These are phyloP conservation scores for Erebia epiphron DNA, from an alignment of 2,888 invertebrate genomes.

Conservation along the genomic window DNA sequence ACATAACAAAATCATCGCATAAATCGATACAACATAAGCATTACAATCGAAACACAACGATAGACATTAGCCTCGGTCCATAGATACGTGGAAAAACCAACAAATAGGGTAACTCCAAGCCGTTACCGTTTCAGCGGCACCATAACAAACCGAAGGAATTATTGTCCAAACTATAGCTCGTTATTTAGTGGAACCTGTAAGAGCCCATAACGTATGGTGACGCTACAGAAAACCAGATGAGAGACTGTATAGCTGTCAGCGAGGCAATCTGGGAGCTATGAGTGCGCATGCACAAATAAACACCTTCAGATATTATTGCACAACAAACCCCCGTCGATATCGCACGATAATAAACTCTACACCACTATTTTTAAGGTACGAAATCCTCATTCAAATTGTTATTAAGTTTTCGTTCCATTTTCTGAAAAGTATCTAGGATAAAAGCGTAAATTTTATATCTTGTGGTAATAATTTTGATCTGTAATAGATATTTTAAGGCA, in stretches of 20 bases:
- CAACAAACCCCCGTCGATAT: background rate
- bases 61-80: constrained; percentile 41
- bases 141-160: constrained; percentile 64
- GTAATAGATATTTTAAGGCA: constrained; percentile 15
- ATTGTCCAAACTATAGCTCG: constrained; percentile 53
- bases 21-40: constrained; percentile 11
- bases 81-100: constrained; percentile 32
- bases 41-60: constrained; percentile 28
- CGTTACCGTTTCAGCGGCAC: constrained; percentile 40
- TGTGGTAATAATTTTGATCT: constrained; percentile 20
- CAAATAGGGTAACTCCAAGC: constrained; percentile 32
- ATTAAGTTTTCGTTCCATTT: constrained; percentile 13
- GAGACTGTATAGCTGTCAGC: constrained; percentile 57
- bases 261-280: constrained; percentile 29
- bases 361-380: background rate
- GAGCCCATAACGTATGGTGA: constrained; percentile 67
- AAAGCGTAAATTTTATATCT: constrained; percentile 15
- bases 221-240: constrained; percentile 66
- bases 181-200: constrained; percentile 65
- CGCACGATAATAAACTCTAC: background rate
- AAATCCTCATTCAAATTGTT: background rate
- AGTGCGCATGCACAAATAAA: constrained; percentile 66
- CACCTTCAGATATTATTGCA: constrained; percentile 34
- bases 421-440: constrained; percentile 18
- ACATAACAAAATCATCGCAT: constrained; percentile 16